phyloP scores from a whole-genome alignment of 2,797 vertebrate species.

The Anguilla pacifica region DNA sequence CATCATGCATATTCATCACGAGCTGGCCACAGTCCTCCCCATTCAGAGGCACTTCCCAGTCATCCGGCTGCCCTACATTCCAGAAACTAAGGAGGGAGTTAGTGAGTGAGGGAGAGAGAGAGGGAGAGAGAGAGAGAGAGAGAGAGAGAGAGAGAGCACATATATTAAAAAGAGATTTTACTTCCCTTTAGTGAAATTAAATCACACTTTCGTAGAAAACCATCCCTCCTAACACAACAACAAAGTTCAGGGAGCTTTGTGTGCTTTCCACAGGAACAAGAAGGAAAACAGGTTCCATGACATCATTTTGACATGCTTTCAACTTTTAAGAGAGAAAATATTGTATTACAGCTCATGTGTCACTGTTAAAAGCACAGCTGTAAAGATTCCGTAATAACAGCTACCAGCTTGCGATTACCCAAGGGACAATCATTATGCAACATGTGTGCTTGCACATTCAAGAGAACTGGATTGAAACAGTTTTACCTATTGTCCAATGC shows the following conservation, averaged over 20 bases:
- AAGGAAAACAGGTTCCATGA: too few relatives aligned
- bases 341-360: background rate
- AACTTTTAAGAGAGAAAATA: background rate
- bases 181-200: background rate
- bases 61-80: slow-evolving; percentile 65
- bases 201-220: background rate
- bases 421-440: background rate
- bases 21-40: slow-evolving; percentile 73
- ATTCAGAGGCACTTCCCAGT: slow-evolving; percentile 59
- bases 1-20: background rate
- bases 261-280: background rate
- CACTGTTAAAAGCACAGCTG: background rate
- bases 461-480: background rate
- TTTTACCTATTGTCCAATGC: background rate
- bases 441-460: background rate
- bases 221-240: too few relatives aligned
- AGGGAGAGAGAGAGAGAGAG: background rate
- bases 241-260: too few relatives aligned
- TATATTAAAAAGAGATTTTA: background rate
- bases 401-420: background rate
- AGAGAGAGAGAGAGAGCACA: background rate
- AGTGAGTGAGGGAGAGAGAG: background rate
- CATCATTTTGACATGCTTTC: background rate
- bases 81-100: slow-evolving; percentile 57
- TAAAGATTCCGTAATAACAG: background rate